Evolutionary conservation across 1,140 invertebrate species (phyloP).

Genomic region (Branchinecta lynchi): DNA sequence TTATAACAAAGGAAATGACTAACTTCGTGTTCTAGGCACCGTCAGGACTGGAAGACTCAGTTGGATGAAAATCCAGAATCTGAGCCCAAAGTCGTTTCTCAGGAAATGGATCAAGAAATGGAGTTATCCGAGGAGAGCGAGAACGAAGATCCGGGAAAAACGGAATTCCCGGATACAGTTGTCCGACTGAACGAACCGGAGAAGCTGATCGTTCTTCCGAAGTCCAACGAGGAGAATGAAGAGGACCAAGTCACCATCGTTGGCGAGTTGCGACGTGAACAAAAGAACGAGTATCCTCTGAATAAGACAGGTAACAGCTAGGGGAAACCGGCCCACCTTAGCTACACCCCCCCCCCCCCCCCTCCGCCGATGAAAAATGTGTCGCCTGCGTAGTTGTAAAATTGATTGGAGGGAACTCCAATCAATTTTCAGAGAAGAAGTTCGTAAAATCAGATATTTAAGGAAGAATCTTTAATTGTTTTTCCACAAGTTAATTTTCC

Average conservation of each 20-base stretch:
- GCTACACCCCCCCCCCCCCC: too few relatives aligned
- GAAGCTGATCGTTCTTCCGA: neutral
- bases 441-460: too few relatives aligned
- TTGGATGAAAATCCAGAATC: neutral
- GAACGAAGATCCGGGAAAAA: constrained; percentile 28
- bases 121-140: constrained; percentile 30
- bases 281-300: constrained; percentile 2
- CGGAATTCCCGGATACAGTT: constrained; percentile 39
- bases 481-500: too few relatives aligned
- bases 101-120: constrained; percentile 27
- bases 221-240: neutral
- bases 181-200: constrained; percentile 28
- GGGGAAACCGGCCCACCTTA: too few relatives aligned
- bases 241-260: constrained; percentile 20
- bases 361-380: neutral
- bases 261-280: constrained; percentile 10
- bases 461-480: too few relatives aligned
- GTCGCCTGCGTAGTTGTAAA: too few relatives aligned
- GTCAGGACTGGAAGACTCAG: neutral
- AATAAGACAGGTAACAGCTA: too few relatives aligned
- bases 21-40: neutral
- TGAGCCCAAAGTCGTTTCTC: neutral
- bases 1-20: too few relatives aligned
- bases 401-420: too few relatives aligned
- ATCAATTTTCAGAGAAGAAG: too few relatives aligned